These are phyloP conservation scores for Eutolmus rufibarbis DNA, from an alignment of 2,888 invertebrate genomes.

Conservation along the genomic window DNA sequence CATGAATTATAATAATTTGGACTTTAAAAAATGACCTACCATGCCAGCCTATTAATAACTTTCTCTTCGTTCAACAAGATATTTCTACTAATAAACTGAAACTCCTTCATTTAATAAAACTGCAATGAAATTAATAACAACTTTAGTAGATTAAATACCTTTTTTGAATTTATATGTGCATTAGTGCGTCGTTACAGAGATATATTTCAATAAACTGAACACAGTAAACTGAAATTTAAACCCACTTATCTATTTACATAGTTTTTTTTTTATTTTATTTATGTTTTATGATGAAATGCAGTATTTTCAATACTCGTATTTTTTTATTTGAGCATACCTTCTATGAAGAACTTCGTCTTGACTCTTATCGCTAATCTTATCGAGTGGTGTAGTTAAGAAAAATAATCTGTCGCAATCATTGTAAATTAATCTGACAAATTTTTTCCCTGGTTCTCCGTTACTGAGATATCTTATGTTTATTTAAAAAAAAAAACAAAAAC, in stretches of 20 bases:
- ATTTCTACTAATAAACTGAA: too few relatives aligned
- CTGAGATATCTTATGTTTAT: background rate
- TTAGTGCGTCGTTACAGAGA: too few relatives aligned
- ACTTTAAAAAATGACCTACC: too few relatives aligned
- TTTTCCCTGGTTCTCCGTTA: background rate
- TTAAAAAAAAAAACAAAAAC: background rate
- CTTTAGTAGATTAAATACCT: too few relatives aligned
- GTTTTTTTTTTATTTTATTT: background rate
- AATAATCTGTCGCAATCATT: conserved; percentile 23
- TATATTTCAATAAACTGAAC: too few relatives aligned
- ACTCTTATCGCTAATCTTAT: conserved; percentile 15
- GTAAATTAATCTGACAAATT: conserved; percentile 10
- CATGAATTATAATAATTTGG: too few relatives aligned
- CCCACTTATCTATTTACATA: background rate
- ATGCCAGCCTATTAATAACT: too few relatives aligned
- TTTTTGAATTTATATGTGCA: too few relatives aligned
- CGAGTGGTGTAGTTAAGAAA: background rate
- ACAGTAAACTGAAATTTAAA: background rate
- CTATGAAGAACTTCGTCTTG: background rate
- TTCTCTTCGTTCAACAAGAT: too few relatives aligned
- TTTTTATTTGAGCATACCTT: background rate
- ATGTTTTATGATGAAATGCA: background rate
- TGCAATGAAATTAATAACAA: too few relatives aligned
- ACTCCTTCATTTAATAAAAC: too few relatives aligned
- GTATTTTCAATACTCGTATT: background rate